These are phyloP conservation scores for Pachyuromys duprasi DNA, from an alignment of 2,797 vertebrate genomes.

Conservation along the genomic window DNA sequence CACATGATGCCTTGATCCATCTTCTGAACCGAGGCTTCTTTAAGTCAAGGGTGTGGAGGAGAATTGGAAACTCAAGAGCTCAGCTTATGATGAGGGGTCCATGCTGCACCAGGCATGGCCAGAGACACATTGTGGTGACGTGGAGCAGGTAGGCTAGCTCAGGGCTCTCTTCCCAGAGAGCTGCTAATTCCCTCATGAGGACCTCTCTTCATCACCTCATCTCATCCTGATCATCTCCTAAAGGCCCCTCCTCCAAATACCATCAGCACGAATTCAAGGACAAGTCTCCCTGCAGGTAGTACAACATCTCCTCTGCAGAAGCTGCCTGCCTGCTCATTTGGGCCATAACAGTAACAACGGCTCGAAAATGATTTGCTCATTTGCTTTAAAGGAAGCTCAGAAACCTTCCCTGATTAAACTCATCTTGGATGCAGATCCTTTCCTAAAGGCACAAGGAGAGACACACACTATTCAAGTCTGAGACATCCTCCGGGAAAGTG, in stretches of 20 bases:
- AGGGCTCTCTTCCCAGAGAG: not conserved
- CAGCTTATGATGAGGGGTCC: not conserved
- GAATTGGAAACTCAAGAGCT: not conserved
- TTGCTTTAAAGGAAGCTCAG: not conserved
- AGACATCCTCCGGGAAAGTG: not conserved
- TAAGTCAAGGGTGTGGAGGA: not conserved
- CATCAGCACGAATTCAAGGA: not conserved
- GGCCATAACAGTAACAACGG: not conserved
- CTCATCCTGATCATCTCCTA: not conserved
- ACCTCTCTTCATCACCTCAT: not conserved
- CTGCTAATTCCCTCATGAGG: not conserved
- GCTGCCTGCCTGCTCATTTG: not conserved
- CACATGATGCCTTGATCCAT: too few species aligned
- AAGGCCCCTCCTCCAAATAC: not conserved
- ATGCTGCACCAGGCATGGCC: not conserved
- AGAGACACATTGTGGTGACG: not conserved
- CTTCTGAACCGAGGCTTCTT: not conserved
- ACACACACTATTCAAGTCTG: not conserved
- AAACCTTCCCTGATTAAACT: not conserved
- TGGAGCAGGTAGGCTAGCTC: not conserved
- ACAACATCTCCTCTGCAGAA: rapidly evolving
- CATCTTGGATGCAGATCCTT: slow-evolving; percentile 54
- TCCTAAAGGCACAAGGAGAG: not conserved
- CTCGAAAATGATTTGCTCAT: slow-evolving; percentile 8
- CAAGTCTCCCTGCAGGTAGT: too few species aligned